Evolutionary conservation across 2,888 invertebrate genomes (phyloP), one percentile per base, ranked within the genome.

Genomic region (Melanophora roralis): DNA sequence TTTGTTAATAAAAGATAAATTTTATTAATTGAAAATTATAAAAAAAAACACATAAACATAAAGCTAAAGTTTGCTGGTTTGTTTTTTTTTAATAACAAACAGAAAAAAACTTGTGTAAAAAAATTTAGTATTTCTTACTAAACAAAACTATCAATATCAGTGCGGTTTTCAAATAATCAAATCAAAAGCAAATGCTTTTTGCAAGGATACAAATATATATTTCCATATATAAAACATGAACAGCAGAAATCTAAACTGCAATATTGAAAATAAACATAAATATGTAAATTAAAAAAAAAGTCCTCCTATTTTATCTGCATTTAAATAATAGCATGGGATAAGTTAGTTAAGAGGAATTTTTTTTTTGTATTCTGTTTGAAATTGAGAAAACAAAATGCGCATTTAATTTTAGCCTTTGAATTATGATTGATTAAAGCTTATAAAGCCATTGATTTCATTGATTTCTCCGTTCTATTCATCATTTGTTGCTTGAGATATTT

Each of bases 81-180:
- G 59, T 16, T 68, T 79, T 16, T 68, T 79, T 51, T 19, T 38
- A 21, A 32, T 47, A 74, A 60, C 49, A 65, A 65, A 73, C 47
- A 57, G 67, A 73, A 55, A 55, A 55, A 64, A 55, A 55, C 16
- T 16, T 55, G 14, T 59, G 32, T 5, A 36, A 64, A 57, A 32
- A 65, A 65, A 51, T 75, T 67, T 80, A 49, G 47, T 75, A 68
- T 67, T 16, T 34, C 45, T 6, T 53, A 34, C 34, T 36, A 27
- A 80, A 80, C 62, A 73, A 77, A 80, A 68, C 74, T 78, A 74
- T 78, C 47, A 67, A 74, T 81, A 81, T 81, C 77, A 81, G 77
- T 78, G 55, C 78, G 74, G 57, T 74, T 60, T 57, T 77, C 12
- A 36, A 74, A 69, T 57, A 65, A 74, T 14, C 19, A 75, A 76